Percentiles rank a stretch among this genome's conserved stretches.
These are phyloP conservation scores for Hirtodrosophila duncani DNA, from an alignment of 2,888 invertebrate species.

Conservation along the genomic window DNA sequence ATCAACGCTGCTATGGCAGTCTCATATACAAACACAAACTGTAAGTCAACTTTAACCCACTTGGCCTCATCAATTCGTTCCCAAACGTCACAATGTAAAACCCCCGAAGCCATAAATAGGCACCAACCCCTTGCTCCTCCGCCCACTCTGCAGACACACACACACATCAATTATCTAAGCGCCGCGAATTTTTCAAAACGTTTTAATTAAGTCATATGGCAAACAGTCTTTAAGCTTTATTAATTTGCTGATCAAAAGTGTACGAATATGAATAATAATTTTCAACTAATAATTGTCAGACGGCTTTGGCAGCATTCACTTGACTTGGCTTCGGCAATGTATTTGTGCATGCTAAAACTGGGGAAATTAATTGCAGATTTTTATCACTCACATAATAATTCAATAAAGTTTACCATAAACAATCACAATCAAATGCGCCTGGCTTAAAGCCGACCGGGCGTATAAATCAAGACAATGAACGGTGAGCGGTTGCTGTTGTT, in stretches of 20 bases:
- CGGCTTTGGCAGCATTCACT: conserved; percentile 7
- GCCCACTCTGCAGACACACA: background rate
- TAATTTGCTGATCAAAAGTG: conserved; percentile 61
- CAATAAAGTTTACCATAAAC: conserved; percentile 48
- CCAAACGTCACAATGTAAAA: background rate
- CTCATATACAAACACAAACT: too few species aligned
- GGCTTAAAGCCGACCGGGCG: conserved; percentile 29
- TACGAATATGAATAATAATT: conserved; percentile 47
- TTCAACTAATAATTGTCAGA: conserved; percentile 32
- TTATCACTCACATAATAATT: conserved; percentile 52
- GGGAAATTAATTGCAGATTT: conserved; percentile 57
- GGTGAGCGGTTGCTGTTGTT: background rate
- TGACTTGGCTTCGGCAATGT: conserved; percentile 26
- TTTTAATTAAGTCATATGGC: conserved; percentile 64
- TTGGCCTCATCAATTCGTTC: conserved; percentile 27
- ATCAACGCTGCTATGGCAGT: too few species aligned
- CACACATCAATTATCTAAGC: conserved; percentile 49
- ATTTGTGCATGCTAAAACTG: conserved; percentile 14
- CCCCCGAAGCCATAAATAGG: too few species aligned
- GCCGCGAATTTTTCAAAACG: conserved; percentile 52
- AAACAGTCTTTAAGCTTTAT: conserved; percentile 59
- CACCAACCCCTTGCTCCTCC: too few species aligned
- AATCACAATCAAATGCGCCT: conserved; percentile 31
- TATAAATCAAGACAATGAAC: conserved; percentile 50
- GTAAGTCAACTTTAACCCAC: conserved; percentile 6